Evolutionary conservation across 2,888 invertebrate species (phyloP).

Genomic region (Bimastos eiseni): DNA sequence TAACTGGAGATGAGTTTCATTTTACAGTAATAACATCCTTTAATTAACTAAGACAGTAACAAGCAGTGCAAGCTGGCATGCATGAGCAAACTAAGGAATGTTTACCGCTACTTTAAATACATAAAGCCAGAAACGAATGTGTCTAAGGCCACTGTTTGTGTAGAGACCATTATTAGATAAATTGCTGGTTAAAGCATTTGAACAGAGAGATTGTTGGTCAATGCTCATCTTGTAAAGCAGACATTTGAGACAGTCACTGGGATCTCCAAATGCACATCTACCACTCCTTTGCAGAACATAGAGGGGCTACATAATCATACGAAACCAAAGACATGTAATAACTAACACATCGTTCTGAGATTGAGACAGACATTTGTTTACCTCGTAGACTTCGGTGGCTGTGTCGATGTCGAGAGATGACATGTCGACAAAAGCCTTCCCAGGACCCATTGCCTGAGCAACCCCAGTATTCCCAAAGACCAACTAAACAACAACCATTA

Average conservation of each 20-base stretch:
- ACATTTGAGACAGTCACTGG: not conserved
- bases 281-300: too few species aligned
- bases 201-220: not conserved
- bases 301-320: not conserved
- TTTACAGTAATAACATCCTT: not conserved
- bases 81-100: not conserved
- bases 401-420: conserved; percentile 92
- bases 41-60: not conserved
- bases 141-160: not conserved
- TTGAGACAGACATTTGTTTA: conserved; percentile 45
- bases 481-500: conserved; percentile 70
- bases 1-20: not conserved
- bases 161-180: not conserved
- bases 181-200: not conserved
- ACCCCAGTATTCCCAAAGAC: conserved; percentile 95
- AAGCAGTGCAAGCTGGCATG: too few species aligned
- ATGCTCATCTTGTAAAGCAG: not conserved
- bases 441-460: conserved; percentile 72
- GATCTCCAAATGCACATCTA: not conserved
- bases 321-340: not conserved
- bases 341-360: not conserved
- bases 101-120: not conserved
- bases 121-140: not conserved
- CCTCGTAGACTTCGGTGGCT: conserved; percentile 85
- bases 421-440: conserved; percentile 94